Percentiles rank a stretch among this genome's conserved stretches.
Evolutionary conservation across 2,797 vertebrate genomes (phyloP).

Genomic region (Neostethus bicornis): DNA sequence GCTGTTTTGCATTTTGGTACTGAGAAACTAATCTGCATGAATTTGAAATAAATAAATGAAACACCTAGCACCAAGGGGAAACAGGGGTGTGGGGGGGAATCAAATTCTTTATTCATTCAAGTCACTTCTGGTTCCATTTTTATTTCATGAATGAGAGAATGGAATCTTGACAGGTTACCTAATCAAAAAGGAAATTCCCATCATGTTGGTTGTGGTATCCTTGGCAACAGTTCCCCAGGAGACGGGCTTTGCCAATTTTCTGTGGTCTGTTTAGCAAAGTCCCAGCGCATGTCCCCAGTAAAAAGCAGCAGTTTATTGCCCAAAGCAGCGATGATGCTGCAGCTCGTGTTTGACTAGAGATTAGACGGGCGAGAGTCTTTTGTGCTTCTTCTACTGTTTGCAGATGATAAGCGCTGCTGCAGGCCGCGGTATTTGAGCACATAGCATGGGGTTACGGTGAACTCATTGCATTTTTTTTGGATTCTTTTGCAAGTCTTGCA

Average conservation of each 20-base stretch:
- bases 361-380: slow-evolving; percentile 73
- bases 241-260: slow-evolving; percentile 65
- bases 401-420: slow-evolving; percentile 71
- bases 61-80: not conserved
- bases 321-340: slow-evolving; percentile 55
- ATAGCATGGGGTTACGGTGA: slow-evolving; percentile 29
- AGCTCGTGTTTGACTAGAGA: slow-evolving; percentile 79
- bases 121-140: slow-evolving; percentile 28
- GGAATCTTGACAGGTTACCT: slow-evolving; percentile 57
- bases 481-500: slow-evolving; percentile 3
- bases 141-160: no score
- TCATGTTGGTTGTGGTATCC: slow-evolving; percentile 68
- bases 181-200: slow-evolving; percentile 57
- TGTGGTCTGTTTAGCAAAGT: slow-evolving; percentile 61
- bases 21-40: slow-evolving; percentile 2
- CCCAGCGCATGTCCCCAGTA: slow-evolving; percentile 49
- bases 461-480: slow-evolving; percentile 4
- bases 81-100: not conserved
- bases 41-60: slow-evolving; percentile 8
- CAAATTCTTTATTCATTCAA: slow-evolving; percentile 13
- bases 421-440: slow-evolving; percentile 34
- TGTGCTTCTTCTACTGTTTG: slow-evolving; percentile 75
- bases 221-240: slow-evolving; percentile 65
- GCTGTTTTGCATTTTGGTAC: not conserved
- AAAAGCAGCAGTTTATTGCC: slow-evolving; percentile 69